Percentiles rank a stretch among this genome's conserved stretches.
phyloP scores from a whole-genome alignment of 2,113 vertebrate genomes.

The Lepus americanus region DNA sequence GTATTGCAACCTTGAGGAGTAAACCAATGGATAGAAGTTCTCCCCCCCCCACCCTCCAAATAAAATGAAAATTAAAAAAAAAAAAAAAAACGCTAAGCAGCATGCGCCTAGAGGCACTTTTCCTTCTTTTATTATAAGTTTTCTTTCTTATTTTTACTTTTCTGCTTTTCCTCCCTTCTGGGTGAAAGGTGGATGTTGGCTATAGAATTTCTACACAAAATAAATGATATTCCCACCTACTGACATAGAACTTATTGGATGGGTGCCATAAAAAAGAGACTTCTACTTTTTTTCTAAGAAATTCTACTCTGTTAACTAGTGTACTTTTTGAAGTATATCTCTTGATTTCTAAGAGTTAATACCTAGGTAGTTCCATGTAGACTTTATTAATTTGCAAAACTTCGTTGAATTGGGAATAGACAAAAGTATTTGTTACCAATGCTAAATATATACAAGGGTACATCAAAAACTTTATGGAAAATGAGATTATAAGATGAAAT shows the following conservation, averaged over 20 bases:
- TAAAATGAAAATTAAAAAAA: too few species aligned
- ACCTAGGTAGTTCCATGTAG: not conserved
- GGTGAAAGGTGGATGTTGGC: not conserved
- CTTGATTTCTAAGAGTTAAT: not conserved
- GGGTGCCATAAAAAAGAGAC: not conserved
- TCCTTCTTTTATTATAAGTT: not conserved
- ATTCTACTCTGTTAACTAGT: not conserved
- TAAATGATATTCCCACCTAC: not conserved
- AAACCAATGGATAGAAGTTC: too few species aligned
- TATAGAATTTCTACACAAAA: not conserved
- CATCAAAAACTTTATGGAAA: too few species aligned
- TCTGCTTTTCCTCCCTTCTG: not conserved
- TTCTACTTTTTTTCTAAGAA: not conserved
- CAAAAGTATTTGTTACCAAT: not conserved
- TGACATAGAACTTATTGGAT: not conserved
- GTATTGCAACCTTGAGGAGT: too few species aligned
- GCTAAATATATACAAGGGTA: too few species aligned
- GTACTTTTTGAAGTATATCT: not conserved
- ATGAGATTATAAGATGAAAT: too few species aligned
- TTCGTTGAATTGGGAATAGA: not conserved
- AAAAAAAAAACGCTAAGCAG: not conserved
- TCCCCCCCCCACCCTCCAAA: too few species aligned
- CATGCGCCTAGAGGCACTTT: not conserved
- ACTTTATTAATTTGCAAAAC: not conserved
- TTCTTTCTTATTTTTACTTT: not conserved